A percentile compares a stretch with the other conserved stretches of the same genome.
phyloP scores from a whole-genome alignment of 2,113 vertebrate genomes.

The Gavia stellata region DNA sequence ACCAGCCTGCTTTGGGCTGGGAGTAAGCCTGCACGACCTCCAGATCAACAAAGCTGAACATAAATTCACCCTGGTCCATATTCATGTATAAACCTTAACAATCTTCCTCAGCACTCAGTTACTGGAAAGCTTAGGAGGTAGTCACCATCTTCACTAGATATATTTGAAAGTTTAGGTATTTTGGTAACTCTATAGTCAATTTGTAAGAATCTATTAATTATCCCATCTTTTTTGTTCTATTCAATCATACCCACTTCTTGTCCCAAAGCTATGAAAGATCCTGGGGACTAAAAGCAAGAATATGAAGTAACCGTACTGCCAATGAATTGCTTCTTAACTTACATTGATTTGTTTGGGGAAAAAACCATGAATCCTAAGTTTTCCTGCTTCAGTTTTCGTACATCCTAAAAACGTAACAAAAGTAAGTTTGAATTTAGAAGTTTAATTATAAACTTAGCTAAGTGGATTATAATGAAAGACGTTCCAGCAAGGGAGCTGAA shows the following conservation, averaged over 20 bases:
- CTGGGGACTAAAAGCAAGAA: not conserved
- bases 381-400: not conserved
- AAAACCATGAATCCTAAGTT: not conserved
- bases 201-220: not conserved
- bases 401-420: slow-evolving; percentile 56
- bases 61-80: not conserved
- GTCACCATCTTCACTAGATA: not conserved
- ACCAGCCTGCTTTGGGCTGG: not conserved
- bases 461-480: slow-evolving; percentile 81
- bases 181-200: not conserved
- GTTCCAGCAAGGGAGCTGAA: slow-evolving; percentile 69
- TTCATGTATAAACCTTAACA: not conserved
- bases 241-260: not conserved
- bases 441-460: slow-evolving; percentile 79
- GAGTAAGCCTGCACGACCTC: not conserved
- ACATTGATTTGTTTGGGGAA: not conserved
- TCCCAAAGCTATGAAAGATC: not conserved
- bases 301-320: not conserved
- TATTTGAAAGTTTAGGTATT: not conserved
- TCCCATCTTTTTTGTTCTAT: not conserved
- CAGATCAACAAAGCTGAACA: not conserved
- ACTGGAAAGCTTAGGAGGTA: not conserved
- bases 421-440: slow-evolving; percentile 73
- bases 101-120: not conserved
- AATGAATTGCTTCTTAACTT: not conserved